Base-by-base conservation (phyloP, 2,888 invertebrate species). In the Drosophila hamatofila region DNA sequence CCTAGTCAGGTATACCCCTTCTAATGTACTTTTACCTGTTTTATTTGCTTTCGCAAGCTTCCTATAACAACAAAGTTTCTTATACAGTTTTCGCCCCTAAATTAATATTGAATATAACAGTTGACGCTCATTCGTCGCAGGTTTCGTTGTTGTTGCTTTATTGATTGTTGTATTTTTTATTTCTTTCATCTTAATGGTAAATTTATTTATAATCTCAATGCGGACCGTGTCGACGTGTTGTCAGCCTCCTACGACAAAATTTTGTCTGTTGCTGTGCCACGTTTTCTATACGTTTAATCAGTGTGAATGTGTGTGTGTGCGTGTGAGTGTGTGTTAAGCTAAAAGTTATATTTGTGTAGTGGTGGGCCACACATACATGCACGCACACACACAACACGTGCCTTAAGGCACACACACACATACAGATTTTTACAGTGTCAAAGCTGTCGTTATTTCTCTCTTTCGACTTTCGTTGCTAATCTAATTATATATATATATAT, bases 191-290 rank as follows among this genome's bases (percentile, higher is more conserved):
- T 46, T 52, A 71, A 68, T 69, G 75, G 61, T 70, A 72, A 63
- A 80, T 77, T 77, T 84, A 84, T 84, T 84, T 84, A 77, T 84
- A 84, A 88, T 81, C 88, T 69, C 65, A 54, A 66, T 74, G 72
- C 64, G 72, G 56, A 18, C 39, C 59, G 67, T 33, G 58, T 51
- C 60, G 63, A 54, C 52, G 27, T 46, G 41, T 63, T 80, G 85
- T 41, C 77, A 82, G 78, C 70, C 76, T 67, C 78, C 76, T 60
- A 82, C 78, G 75, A 68, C 51, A 61, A 18, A 42, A 18, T 51
- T 49, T 42, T 48, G 51, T 64, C 58, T 59, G 75, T 54, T 77
- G 79, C 77, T 71, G 59, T 48, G 76, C 61, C 49, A 39, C 64
- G 71, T 46, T 41, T n/a, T 5, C 54, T 44, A 18, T 56, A 41